Base-by-base conservation (phyloP, 2,113 vertebrate species). In the Diadophis punctatus region DNA sequence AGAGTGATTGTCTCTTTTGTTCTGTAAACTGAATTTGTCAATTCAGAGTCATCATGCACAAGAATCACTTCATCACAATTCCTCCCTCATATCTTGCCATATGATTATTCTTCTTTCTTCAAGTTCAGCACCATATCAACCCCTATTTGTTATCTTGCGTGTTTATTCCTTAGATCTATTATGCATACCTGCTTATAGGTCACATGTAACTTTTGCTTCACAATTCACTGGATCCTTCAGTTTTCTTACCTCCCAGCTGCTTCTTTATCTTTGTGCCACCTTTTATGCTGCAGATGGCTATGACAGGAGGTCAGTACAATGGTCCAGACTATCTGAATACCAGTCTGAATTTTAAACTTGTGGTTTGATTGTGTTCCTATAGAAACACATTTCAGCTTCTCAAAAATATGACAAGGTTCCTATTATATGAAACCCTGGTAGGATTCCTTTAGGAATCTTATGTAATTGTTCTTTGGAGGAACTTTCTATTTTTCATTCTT, bases 1-100 rank as follows among this genome's bases (percentile, higher is more conserved):
- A 95, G 94, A 96, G 93, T 94, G 93, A 95, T 93, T 30, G 93
- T 89, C 10, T 49, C 95, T 91, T 93, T 58, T 86, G 16, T 58
- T 86, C 46, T 86, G 8, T 55, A 23, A 55, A 91, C 9, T 85
- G 34, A 85, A 18, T 91, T 60, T 86, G 53, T 58, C 48, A 91
- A 87, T 87, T 55, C 27, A 39, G 56, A 95, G 91, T 92, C 90
- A 92, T 94, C 87, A 92, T 94, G 91, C 93, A 30, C 51, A 95
- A 74, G 46, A 94, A 90, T 86, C 90, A 39, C 39, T 91, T 43
- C n/a, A 87, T 25, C 48, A 20, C 34, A 52, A 87, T 53, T 58
- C 48, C 30, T 87, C 48, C 46, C 23, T 3, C 39, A 60, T 25
- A 68, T 88, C 56, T 25, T 43, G 48, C 48, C 23, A 68, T 87